Conservation (phyloP, 37 sponge, comb jelly and placozoan genomes). For the Petrosia ficiformis region DNA sequence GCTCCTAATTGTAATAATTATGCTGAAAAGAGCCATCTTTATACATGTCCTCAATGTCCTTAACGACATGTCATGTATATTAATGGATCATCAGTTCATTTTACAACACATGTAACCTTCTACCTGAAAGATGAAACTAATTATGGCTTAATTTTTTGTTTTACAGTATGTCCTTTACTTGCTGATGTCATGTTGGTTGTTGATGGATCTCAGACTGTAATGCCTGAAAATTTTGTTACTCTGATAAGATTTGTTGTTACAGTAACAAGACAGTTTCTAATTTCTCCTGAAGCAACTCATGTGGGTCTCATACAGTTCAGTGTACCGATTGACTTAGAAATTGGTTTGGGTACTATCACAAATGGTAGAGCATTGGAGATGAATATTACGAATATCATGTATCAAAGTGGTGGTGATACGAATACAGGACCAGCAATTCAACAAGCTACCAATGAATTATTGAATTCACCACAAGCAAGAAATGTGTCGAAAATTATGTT, state of each 20-base stretch:
- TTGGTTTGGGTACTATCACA: neutral
- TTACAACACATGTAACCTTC: no score
- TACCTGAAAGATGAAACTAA: no score
- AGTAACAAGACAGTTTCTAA: neutral
- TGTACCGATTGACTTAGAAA: neutral
- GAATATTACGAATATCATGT: neutral
- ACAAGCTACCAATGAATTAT: no score
- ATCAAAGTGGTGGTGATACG: neutral
- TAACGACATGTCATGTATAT: no score
- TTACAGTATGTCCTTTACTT: no score
- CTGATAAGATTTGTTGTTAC: neutral
- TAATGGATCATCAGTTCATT: no score
- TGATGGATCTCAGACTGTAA: neutral
- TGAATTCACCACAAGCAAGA: no score
- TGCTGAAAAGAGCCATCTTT: no score
- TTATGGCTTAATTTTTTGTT: no score
- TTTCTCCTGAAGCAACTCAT: neutral
- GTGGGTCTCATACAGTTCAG: neutral
- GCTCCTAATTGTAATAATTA: no score
- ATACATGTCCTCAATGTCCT: no score
- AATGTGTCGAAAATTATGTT: neutral
- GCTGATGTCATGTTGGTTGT: neutral
- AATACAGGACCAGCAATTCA: neutral
- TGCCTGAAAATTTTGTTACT: neutral
- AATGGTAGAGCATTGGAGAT: neutral